These are phyloP conservation scores for Eupeodes latifasciatus DNA, from an alignment of 2,888 invertebrate genomes.

Conservation along the genomic window DNA sequence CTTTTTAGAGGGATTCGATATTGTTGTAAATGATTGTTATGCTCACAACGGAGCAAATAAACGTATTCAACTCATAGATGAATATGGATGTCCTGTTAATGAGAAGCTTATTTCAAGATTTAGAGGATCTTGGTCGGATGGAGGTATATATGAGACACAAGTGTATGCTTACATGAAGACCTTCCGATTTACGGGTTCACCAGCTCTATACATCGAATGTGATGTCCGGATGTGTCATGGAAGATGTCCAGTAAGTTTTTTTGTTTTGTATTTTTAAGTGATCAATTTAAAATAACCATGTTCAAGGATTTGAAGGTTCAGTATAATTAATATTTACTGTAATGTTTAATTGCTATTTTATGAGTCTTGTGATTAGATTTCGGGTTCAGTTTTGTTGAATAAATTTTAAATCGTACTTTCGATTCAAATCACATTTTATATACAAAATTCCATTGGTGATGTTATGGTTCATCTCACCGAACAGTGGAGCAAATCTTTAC, in stretches of 20 bases:
- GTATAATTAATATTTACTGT: too few species aligned
- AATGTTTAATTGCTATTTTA: too few species aligned
- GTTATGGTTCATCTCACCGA: too few species aligned
- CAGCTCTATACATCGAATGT: conserved; percentile 96
- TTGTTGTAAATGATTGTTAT: conserved; percentile 96
- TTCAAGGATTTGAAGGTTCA: too few species aligned
- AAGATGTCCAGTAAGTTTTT: conserved; percentile 91
- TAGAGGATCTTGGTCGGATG: conserved; percentile 96
- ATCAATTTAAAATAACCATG: too few species aligned
- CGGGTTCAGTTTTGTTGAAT: too few species aligned
- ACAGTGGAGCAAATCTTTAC: too few species aligned
- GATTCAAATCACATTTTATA: too few species aligned
- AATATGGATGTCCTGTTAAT: conserved; percentile 96
- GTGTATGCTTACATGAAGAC: conserved; percentile 98
- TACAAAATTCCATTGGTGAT: too few species aligned
- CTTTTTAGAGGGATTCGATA: conserved; percentile 93
- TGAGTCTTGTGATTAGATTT: too few species aligned
- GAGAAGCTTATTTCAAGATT: conserved; percentile 96
- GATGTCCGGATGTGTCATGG: conserved; percentile 98
- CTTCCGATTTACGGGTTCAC: conserved; percentile 94
- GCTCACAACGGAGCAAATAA: conserved; percentile 97
- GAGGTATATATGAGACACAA: conserved; percentile 95
- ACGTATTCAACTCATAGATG: conserved; percentile 95
- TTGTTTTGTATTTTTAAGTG: neutral
- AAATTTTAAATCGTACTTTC: too few species aligned